phyloP scores from a whole-genome alignment of 2,113 vertebrate genomes.

The Prunella fulvescens region DNA sequence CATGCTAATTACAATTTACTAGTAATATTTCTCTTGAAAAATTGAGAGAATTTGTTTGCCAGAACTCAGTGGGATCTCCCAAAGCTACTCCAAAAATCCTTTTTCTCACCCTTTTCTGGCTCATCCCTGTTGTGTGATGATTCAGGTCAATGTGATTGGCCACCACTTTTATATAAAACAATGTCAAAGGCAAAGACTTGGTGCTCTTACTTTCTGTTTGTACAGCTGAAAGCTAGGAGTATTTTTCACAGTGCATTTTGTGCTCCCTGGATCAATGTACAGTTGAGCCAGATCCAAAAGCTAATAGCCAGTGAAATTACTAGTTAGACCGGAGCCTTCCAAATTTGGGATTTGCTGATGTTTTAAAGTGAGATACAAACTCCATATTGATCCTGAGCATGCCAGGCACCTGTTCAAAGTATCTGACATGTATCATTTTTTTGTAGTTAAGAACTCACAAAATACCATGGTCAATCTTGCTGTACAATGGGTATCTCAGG shows the following conservation, averaged over 20 bases:
- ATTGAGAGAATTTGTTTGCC: neutral
- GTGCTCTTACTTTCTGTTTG: neutral
- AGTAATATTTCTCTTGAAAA: neutral
- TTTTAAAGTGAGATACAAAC: neutral
- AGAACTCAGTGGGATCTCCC: neutral
- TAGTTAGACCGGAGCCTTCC: neutral
- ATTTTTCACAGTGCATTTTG: neutral
- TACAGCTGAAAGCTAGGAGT: neutral
- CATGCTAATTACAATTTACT: neutral
- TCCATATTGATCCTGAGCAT: neutral
- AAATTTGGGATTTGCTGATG: neutral
- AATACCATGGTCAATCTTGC: rapidly evolving
- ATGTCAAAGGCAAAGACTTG: neutral
- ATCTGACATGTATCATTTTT: neutral
- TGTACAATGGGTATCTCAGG: neutral
- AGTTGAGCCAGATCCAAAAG: neutral
- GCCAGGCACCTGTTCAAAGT: neutral
- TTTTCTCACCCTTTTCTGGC: neutral
- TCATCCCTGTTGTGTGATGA: neutral
- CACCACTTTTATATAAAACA: neutral
- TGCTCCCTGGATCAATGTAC: neutral
- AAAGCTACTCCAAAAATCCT: neutral
- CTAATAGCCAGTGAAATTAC: neutral
- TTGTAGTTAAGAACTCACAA: neutral
- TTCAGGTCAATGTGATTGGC: neutral